Base-by-base conservation (phyloP, 2,888 invertebrate species). In the Lutraria lutraria region DNA sequence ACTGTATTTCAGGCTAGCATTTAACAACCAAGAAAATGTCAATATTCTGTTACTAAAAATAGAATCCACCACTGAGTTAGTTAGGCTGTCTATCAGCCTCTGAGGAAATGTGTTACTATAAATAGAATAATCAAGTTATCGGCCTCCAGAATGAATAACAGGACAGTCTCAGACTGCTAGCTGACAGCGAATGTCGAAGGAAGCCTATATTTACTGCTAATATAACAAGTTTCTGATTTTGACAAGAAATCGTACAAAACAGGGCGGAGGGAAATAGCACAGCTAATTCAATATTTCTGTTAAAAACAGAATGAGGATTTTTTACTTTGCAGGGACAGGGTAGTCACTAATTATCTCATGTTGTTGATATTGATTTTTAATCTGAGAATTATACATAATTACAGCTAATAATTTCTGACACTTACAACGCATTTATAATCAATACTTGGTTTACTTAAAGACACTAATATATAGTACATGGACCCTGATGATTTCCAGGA, bases 11-110 rank as follows among this genome's bases (percentile, higher is more conserved):
- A 85, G 84, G 80, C 82, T 76, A 72, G 83, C 87, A 84, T 88
- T 76, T 80, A 88, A 85, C 87, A 89, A 81, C 52, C 52, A 52
- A 80, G 89, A 90, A 88, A 90, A 85, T 87, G 90, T 92, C 92
- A 89, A 92, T 92, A 92, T 79, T 85, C 85, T 85, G 89, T 88
- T 83, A 84, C 92, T 92, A 92, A 88, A 76, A 81, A 76, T 91
- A 91, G 90, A 54, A 81, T 63, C 89, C 31, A 56, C 86, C 79
- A 86, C 81, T 87, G 83, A 43, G 88, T 56, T 85, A 43, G 85
- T 31, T 82, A 86, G 85, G 89, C 90, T 79, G 87, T 88, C 79
- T 90, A 63, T 63, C 84, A 81, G 90, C 89, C 91, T 91, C 92
- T 83, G 87, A 88, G 91, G 93, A 88, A 88, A 85, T 89, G 54